phyloP scores from a whole-genome alignment of 2,888 invertebrate genomes.

The Endotricha flammealis region DNA sequence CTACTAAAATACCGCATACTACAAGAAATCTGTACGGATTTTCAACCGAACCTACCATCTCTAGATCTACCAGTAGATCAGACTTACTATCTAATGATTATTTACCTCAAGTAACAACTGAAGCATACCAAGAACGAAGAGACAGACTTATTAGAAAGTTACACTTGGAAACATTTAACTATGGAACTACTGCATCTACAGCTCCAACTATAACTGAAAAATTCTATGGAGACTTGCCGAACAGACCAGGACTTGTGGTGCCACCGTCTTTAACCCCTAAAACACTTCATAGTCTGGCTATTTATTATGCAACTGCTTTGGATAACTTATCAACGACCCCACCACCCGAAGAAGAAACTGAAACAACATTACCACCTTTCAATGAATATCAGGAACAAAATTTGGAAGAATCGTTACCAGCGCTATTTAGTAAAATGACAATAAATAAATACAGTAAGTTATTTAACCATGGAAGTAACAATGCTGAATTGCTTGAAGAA shows the following conservation, averaged over 20 bases:
- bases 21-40: slow-evolving; percentile 36
- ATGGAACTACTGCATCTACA: slow-evolving; percentile 51
- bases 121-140: slow-evolving; percentile 81
- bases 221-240: slow-evolving; percentile 58
- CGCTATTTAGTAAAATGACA: slow-evolving; percentile 82
- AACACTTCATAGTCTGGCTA: slow-evolving; percentile 86
- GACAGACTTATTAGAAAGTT: slow-evolving; percentile 84
- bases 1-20: slow-evolving; percentile 59
- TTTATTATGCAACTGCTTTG: slow-evolving; percentile 86
- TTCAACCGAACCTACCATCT: slow-evolving; percentile 33
- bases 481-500: slow-evolving; percentile 55
- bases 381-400: slow-evolving; percentile 50
- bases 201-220: slow-evolving; percentile 64
- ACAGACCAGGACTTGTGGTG: slow-evolving; percentile 81
- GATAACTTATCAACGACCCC: slow-evolving; percentile 74
- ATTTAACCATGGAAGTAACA: slow-evolving; percentile 52
- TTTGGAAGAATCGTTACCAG: slow-evolving; percentile 73
- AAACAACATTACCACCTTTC: slow-evolving; percentile 45
- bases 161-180: slow-evolving; percentile 70
- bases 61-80: slow-evolving; percentile 40
- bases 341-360: slow-evolving; percentile 50
- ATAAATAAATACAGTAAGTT: slow-evolving; percentile 80
- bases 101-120: slow-evolving; percentile 41
- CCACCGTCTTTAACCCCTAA: slow-evolving; percentile 87
- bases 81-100: slow-evolving; percentile 41